Percentiles rank a stretch among this genome's conserved stretches.
Evolutionary conservation across 2,113 vertebrate genomes (phyloP).

Genomic region (Oceanites oceanicus): DNA sequence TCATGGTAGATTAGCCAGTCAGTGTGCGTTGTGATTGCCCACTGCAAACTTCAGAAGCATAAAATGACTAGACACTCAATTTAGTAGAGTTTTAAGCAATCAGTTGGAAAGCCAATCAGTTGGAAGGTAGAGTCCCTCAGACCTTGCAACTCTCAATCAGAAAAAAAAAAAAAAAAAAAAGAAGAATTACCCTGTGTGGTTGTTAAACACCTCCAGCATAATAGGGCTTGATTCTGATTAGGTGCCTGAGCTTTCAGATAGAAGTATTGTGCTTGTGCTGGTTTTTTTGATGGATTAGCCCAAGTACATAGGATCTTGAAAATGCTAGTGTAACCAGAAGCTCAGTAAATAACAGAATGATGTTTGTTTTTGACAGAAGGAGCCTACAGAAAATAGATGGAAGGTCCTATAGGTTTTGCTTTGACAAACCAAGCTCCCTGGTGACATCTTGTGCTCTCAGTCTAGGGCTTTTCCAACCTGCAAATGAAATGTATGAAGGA

Average conservation of each 20-base stretch:
- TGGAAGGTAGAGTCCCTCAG: background rate
- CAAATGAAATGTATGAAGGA: accelerated
- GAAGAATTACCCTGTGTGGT: background rate
- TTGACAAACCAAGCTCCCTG: background rate
- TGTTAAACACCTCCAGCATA: background rate
- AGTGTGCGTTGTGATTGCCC: background rate
- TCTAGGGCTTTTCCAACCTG: background rate
- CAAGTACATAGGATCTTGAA: background rate
- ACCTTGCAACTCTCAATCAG: background rate
- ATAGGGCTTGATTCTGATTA: background rate
- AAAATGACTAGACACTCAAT: background rate
- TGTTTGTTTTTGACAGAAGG: background rate
- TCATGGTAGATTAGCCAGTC: background rate
- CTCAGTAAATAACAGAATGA: background rate
- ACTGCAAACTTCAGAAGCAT: background rate
- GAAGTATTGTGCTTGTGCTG: background rate
- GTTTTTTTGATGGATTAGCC: background rate
- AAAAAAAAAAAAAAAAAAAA: background rate
- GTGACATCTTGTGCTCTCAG: background rate
- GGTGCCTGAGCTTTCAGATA: background rate
- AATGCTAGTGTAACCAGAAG: background rate
- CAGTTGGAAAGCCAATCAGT: background rate
- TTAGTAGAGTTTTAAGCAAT: background rate
- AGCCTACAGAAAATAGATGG: background rate
- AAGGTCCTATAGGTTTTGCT: background rate